These are phyloP conservation scores for Epizoanthus stellaris DNA, from an alignment of 92 coral and sea anemone genomes.

Conservation along the genomic window DNA sequence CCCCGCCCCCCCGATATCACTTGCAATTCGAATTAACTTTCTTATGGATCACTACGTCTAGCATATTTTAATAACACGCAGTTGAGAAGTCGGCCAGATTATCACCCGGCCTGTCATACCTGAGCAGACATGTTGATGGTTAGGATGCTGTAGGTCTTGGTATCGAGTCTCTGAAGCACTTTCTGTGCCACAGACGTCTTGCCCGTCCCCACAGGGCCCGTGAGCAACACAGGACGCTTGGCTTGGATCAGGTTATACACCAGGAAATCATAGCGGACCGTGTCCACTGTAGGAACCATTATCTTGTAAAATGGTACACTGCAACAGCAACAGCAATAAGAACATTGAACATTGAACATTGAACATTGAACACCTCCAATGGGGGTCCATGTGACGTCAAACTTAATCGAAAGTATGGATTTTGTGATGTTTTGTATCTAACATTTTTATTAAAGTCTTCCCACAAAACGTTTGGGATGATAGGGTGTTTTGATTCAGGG, in stretches of 20 bases:
- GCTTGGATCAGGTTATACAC: constrained; percentile 97
- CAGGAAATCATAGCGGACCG: constrained; percentile 98
- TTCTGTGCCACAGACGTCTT: constrained; percentile 99
- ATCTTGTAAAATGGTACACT: constrained; percentile 98
- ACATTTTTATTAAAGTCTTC: no score
- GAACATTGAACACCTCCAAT: no score
- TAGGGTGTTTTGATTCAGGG: no score
- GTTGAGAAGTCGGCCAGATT: not conserved
- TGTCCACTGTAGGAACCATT: constrained; percentile 99
- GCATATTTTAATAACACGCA: not conserved
- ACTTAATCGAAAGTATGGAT: no score
- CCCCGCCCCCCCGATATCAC: no score
- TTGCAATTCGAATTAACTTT: no score
- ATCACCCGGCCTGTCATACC: constrained; percentile 40
- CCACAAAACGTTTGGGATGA: no score
- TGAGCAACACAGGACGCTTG: constrained; percentile 93
- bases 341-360: not conserved
- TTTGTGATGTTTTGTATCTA: no score
- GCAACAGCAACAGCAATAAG: not conserved
- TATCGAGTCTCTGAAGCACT: constrained; percentile 94
- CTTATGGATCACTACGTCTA: no score
- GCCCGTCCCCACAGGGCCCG: constrained; percentile 99
- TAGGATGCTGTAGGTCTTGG: constrained; percentile 89
- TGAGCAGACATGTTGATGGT: constrained; percentile 97
- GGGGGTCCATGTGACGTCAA: not conserved